Evolutionary conservation across 2,888 invertebrate species (phyloP), one percentile per base, ranked within the genome.

Genomic region (Sialis lutaria): DNA sequence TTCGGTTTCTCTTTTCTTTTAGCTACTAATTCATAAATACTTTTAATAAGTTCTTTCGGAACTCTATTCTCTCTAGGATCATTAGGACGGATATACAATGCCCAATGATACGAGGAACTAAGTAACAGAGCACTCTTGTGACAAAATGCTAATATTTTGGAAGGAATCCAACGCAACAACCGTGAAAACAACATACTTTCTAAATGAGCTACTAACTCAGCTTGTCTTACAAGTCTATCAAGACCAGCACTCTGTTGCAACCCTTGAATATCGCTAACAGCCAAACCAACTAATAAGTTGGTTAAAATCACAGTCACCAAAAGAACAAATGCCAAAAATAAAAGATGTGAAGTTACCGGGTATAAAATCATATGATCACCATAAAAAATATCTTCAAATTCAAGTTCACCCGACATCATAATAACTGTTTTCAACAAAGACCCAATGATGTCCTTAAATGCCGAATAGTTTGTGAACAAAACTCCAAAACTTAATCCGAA

Each of bases 341-440:
- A 75, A 4, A 79, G 68, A 54, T 87, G 86, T 0, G 86, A 75
- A 0, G 87, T 86, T 7, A 77, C 72, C 0, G 79, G 78, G 59
- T 82, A 83, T 49, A 75, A 68, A 8, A 82, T 70, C 33, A 57
- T 55, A 39, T 68, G 69, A 54, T 57, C 54, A 9, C 60, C 56
- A 47, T 82, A 86, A 60, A 87, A 88, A 51, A 87, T 81, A 55
- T 87, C 86, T 59, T 88, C 87, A 53, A 83, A 86, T 60, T 87
- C 87, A 44, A 88, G 60, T 61, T 89, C 88, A 0, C 88, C 88
- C 0, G 86, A 82, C 87, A 89, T 86, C 88, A 89, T 88, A 55
- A 87, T 82, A 9, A 88, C 75, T 0, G 85, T 83, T 64, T 88
- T 87, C 1, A 88, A 65, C 1, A 87, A 58, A 1, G 76, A 73